A percentile compares a stretch with the other conserved stretches of the same genome.
phyloP scores from a whole-genome alignment of 2,797 vertebrate species.

The Morelia viridis region DNA sequence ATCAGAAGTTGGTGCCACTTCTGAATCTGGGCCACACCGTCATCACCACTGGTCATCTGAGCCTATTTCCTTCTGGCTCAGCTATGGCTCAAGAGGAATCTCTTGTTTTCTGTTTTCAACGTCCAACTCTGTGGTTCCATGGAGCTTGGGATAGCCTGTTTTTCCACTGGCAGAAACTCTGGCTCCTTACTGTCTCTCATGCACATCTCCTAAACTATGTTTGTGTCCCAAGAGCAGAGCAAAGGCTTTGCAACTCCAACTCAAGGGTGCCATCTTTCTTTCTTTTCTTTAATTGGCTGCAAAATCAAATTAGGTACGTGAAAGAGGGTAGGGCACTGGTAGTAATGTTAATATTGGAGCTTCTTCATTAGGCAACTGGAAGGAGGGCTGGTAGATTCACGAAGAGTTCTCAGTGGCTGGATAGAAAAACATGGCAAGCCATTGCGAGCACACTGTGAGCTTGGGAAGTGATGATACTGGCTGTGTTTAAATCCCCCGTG shows the following conservation, averaged over 20 bases:
- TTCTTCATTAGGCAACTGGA: background rate
- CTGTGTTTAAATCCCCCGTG: background rate
- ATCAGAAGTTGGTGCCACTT: background rate
- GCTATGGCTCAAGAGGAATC: background rate
- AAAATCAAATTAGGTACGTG: background rate
- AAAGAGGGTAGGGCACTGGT: background rate
- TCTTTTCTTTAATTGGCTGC: background rate
- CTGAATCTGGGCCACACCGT: background rate
- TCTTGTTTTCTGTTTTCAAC: background rate
- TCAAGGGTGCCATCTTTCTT: background rate
- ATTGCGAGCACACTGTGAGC: background rate
- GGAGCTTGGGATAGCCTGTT: background rate
- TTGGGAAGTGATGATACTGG: background rate
- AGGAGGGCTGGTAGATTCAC: background rate
- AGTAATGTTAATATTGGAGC: background rate
- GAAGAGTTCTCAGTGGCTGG: background rate
- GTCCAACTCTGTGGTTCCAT: background rate
- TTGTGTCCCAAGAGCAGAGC: background rate
- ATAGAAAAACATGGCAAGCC: background rate
- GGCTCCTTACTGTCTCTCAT: background rate
- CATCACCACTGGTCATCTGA: background rate
- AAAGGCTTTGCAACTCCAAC: background rate
- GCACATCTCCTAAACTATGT: background rate
- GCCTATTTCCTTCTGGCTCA: background rate
- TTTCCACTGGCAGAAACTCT: background rate